Evolutionary conservation across 2,113 vertebrate genomes (phyloP).

Genomic region (Alligator sinensis): DNA sequence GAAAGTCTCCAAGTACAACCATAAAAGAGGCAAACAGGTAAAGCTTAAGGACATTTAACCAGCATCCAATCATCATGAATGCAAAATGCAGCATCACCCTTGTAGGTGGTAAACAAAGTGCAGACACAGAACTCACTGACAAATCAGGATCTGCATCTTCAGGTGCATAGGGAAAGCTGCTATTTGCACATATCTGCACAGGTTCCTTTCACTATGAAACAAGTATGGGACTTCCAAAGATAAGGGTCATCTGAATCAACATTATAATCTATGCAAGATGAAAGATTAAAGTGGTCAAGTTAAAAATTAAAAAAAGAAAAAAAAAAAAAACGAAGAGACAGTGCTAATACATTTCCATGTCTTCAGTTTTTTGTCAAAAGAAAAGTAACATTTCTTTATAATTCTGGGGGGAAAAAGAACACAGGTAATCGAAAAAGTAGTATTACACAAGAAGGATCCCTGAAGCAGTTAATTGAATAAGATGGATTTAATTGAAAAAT

Average conservation of each 20-base stretch:
- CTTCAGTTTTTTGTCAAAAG: constrained; percentile 45
- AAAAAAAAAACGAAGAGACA: constrained; percentile 17
- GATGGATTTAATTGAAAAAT: background rate
- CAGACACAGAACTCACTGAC: constrained; percentile 9
- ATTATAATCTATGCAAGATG: background rate
- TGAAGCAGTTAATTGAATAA: constrained; percentile 20
- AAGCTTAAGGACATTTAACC: background rate
- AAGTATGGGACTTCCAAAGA: background rate
- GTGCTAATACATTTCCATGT: constrained; percentile 32
- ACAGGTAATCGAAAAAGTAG: constrained; percentile 13
- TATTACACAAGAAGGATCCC: background rate
- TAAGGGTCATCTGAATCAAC: background rate
- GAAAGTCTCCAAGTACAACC: background rate
- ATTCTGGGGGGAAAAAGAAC: constrained; percentile 31
- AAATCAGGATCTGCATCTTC: background rate
- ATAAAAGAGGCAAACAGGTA: background rate
- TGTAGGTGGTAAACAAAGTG: constrained; percentile 28
- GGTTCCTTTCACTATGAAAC: background rate
- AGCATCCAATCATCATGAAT: background rate
- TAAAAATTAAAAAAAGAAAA: no score
- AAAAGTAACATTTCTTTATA: constrained; percentile 42
- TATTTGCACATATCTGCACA: background rate
- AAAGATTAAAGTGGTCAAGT: background rate
- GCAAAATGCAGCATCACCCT: background rate
- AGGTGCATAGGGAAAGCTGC: constrained; percentile 22